Conservation (phyloP, 2,113 vertebrate species). For the Eulemur rufifrons region DNA sequence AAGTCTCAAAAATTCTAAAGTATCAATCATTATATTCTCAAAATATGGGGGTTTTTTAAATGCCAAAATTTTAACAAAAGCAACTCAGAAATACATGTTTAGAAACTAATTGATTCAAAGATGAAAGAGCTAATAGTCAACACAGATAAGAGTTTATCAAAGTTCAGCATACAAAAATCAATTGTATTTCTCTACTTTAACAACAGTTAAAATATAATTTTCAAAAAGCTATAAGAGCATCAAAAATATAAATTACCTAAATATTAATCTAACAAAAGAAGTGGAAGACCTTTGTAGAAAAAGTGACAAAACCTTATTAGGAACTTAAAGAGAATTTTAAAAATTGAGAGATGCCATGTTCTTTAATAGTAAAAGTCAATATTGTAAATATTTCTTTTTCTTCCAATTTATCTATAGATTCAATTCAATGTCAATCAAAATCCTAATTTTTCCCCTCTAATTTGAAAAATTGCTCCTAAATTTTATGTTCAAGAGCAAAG, state of each 20-base stretch:
- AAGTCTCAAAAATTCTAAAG: background rate
- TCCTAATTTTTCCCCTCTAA: background rate
- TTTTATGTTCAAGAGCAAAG: conserved; percentile 1
- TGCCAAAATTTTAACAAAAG: background rate
- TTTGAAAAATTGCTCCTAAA: background rate
- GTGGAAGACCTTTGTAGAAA: background rate
- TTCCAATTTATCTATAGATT: background rate
- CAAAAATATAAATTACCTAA: conserved; percentile 16
- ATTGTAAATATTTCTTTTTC: background rate
- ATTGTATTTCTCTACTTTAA: background rate
- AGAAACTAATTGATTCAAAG: background rate
- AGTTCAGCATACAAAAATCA: background rate
- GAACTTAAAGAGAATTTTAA: background rate
- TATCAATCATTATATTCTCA: background rate
- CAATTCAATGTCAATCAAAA: conserved; percentile 1
- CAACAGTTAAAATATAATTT: background rate
- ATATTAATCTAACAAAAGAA: conserved; percentile 18
- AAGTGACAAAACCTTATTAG: conserved; percentile 17
- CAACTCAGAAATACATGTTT: background rate
- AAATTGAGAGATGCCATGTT: background rate
- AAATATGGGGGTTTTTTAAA: background rate
- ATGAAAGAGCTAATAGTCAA: background rate
- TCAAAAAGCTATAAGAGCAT: background rate
- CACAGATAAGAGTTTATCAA: background rate
- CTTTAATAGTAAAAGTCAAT: background rate